Evolutionary conservation across 2,888 invertebrate species (phyloP).

Genomic region (Philhelius pedissequus): DNA sequence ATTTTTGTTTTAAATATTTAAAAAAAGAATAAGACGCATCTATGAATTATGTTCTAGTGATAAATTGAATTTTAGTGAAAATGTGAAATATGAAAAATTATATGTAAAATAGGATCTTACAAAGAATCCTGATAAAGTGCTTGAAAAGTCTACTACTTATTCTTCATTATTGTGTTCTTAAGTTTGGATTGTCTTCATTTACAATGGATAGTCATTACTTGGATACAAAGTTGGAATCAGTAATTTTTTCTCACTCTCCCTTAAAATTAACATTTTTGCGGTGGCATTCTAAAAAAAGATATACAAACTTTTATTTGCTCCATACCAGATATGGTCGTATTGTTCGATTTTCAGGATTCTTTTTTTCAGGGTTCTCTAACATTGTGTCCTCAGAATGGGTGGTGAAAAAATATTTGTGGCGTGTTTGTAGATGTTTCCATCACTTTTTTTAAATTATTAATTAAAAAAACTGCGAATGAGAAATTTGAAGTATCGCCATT

Average conservation of each 20-base stretch:
- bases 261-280: not conserved
- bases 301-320: not conserved
- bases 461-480: not conserved
- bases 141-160: not conserved
- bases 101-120: not conserved
- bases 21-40: not conserved
- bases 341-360: not conserved
- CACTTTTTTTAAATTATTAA: not conserved
- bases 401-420: not conserved
- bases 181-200: slow-evolving; percentile 1
- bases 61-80: not conserved
- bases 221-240: not conserved
- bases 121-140: not conserved
- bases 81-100: not conserved
- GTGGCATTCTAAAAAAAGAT: not conserved
- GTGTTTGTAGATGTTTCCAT: not conserved
- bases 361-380: not conserved
- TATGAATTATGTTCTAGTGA: not conserved
- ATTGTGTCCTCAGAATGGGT: slow-evolving; percentile 6
- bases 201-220: not conserved
- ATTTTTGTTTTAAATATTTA: not conserved
- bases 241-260: not conserved
- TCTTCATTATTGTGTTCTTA: not conserved
- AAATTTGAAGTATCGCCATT: too few species aligned
- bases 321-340: not conserved